These are phyloP conservation scores for Platyscapa corneri DNA, from an alignment of 1,140 invertebrate genomes.

Conservation along the genomic window DNA sequence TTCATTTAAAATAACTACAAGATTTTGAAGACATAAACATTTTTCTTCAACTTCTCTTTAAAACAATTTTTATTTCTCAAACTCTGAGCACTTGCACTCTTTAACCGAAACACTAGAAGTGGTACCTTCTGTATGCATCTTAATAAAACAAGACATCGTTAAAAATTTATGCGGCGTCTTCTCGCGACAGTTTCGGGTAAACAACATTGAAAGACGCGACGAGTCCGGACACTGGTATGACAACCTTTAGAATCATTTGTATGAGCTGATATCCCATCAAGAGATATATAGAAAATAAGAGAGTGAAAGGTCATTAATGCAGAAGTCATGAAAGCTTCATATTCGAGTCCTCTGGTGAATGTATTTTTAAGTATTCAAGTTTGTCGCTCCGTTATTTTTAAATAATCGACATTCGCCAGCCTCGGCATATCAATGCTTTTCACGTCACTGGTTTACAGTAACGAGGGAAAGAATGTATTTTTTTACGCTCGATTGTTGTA, in stretches of 20 bases:
- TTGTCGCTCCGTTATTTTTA: conserved; percentile 5
- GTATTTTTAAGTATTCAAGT: neutral
- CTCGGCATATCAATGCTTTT: conserved; percentile 22
- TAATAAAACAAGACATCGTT: conserved; percentile 32
- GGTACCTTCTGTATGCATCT: neutral
- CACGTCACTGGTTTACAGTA: conserved; percentile 25
- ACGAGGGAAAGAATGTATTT: conserved; percentile 25
- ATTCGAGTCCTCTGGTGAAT: neutral
- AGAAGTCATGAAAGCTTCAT: neutral
- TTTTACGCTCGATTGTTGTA: neutral
- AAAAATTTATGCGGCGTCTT: conserved; percentile 30
- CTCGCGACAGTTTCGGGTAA: neutral
- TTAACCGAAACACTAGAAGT: neutral
- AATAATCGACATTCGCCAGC: conserved; percentile 25
- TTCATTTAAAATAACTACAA: neutral
- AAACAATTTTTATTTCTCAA: neutral
- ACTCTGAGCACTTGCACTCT: neutral
- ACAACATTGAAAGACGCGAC: neutral
- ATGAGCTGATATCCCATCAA: neutral
- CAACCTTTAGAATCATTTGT: conserved; percentile 43
- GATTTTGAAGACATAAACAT: neutral
- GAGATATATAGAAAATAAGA: conserved; percentile 25
- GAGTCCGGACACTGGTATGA: neutral
- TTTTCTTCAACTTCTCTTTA: neutral
- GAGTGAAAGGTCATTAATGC: conserved; percentile 31